Conservation (phyloP, 92 coral and sea anemone species). For the Parazoanthus atlanticus region DNA sequence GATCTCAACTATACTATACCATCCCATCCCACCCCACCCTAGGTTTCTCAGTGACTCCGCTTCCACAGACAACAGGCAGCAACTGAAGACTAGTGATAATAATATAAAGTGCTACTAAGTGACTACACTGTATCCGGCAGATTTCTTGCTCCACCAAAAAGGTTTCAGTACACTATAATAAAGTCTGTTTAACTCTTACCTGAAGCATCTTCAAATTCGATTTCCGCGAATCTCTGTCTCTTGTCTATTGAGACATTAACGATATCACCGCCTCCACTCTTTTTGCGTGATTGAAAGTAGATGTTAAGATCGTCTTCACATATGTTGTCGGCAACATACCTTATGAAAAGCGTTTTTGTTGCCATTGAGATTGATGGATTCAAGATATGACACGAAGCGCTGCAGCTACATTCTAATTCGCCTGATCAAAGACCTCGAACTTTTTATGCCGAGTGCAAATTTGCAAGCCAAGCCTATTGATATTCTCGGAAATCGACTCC, state of each 20-base stretch:
- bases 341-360: constrained; percentile 1
- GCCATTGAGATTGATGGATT: constrained; percentile 2
- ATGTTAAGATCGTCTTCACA: constrained; percentile 16
- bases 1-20: no score
- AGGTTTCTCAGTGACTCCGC: no score
- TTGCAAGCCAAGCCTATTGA: neutral
- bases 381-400: neutral
- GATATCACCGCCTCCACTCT: constrained; percentile 26
- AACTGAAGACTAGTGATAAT: no score
- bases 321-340: constrained; percentile 3
- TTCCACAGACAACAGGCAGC: no score
- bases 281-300: constrained; percentile 20
- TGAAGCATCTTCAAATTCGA: constrained; percentile 17
- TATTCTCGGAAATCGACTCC: constrained; percentile 7
- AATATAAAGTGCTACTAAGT: no score
- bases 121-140: no score
- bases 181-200: no score
- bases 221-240: constrained; percentile 18
- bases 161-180: neutral
- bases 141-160: no score
- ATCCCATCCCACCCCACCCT: no score
- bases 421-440: neutral
- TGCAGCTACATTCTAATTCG: neutral
- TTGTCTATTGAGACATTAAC: constrained; percentile 17
- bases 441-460: neutral